Conservation (phyloP, 2,888 invertebrate species). For the Drosophila aldrichi region DNA sequence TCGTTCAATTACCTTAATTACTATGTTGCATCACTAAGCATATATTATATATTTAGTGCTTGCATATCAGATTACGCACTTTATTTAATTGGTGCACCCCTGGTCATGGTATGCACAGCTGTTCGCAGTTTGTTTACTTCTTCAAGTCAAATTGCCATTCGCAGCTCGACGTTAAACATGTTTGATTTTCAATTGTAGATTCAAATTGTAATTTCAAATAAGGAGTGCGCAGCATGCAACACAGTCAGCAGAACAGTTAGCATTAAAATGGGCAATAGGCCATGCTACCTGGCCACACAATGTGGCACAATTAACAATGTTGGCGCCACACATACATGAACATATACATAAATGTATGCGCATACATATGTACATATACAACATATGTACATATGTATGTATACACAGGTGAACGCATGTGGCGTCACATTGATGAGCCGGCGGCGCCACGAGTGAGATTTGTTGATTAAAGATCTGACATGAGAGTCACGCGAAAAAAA, state of each 20-base stretch:
- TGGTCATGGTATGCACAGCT: conserved; percentile 40
- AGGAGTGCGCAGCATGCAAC: not conserved
- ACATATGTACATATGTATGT: not conserved
- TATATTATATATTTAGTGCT: no score
- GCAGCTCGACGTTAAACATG: conserved; percentile 24
- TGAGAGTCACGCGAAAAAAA: conserved; percentile 73
- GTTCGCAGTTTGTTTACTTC: conserved; percentile 45
- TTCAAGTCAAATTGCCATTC: conserved; percentile 33
- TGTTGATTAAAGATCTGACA: conserved; percentile 62
- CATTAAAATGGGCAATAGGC: not conserved
- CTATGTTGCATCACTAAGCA: no score
- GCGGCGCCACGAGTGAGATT: conserved; percentile 54
- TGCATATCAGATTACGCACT: not conserved
- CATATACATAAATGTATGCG: not conserved
- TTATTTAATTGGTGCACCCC: conserved; percentile 4
- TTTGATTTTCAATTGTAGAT: conserved; percentile 28
- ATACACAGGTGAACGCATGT: conserved; percentile 27
- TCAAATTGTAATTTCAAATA: conserved; percentile 38
- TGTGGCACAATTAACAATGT: conserved; percentile 21
- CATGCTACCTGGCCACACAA: conserved; percentile 19
- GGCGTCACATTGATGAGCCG: conserved; percentile 52
- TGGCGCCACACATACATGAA: conserved; percentile 38
- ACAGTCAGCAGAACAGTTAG: not conserved
- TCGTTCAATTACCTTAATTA: no score
- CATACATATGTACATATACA: not conserved